These are phyloP conservation scores for Lagodon rhomboides DNA, from an alignment of 2,797 vertebrate species.

Conservation along the genomic window DNA sequence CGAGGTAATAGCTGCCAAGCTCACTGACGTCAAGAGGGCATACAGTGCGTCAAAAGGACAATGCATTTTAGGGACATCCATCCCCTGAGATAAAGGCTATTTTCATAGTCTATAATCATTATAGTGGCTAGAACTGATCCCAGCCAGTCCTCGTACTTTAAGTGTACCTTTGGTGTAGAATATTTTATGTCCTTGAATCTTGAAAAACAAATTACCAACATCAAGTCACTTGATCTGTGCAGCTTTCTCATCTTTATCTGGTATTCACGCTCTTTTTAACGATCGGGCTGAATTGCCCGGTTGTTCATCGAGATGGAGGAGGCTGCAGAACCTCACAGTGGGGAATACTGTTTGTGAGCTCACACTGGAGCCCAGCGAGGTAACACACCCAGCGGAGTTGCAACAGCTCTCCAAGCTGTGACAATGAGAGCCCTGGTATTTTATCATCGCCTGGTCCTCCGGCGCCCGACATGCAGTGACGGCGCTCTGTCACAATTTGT, in stretches of 20 bases:
- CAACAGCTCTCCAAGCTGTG: slow-evolving; percentile 9
- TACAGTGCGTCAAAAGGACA: too few species aligned
- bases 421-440: slow-evolving; percentile 22
- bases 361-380: background rate
- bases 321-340: background rate
- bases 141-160: too few species aligned
- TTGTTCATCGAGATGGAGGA: background rate
- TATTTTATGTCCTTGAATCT: background rate
- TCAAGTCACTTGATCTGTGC: background rate
- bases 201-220: background rate
- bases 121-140: too few species aligned
- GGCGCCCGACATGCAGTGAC: background rate
- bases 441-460: background rate
- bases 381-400: background rate
- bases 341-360: background rate
- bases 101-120: too few species aligned
- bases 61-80: too few species aligned
- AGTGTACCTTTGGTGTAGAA: background rate
- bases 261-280: background rate
- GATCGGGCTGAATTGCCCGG: background rate
- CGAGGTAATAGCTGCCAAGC: too few species aligned
- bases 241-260: background rate
- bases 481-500: slow-evolving; percentile 1
- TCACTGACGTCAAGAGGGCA: too few species aligned
- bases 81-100: too few species aligned